phyloP scores from a whole-genome alignment of 1,140 invertebrate species.

The Halictus rubicundus region DNA sequence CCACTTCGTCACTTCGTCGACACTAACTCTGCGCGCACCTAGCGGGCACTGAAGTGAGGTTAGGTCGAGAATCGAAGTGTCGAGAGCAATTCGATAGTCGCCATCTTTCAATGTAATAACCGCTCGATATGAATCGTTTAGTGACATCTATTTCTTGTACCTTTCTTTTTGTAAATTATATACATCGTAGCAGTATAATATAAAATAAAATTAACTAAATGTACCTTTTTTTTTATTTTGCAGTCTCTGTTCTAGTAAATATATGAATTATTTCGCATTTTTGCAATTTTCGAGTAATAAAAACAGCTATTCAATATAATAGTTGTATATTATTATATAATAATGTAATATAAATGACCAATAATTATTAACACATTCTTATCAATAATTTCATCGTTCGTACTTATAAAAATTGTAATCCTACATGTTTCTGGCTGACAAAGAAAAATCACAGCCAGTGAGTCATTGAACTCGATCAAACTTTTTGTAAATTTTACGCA shows the following conservation, averaged over 20 bases:
- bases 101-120: slow-evolving; percentile 28
- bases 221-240: background rate
- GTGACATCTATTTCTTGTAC: background rate
- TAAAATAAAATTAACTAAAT: background rate
- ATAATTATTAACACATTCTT: slow-evolving; percentile 12
- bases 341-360: slow-evolving; percentile 25
- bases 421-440: background rate
- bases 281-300: slow-evolving; percentile 17
- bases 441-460: too few relatives aligned
- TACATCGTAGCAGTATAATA: background rate
- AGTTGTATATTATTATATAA: background rate
- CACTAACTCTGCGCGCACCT: slow-evolving; percentile 50
- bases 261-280: background rate
- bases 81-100: slow-evolving; percentile 30
- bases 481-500: too few relatives aligned
- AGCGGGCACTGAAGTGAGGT: slow-evolving; percentile 55
- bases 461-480: too few relatives aligned
- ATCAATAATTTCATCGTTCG: background rate
- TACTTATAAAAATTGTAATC: slow-evolving; percentile 10
- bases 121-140: slow-evolving; percentile 37
- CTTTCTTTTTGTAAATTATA: background rate
- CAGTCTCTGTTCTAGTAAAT: slow-evolving; percentile 27
- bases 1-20: slow-evolving; percentile 24
- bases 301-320: slow-evolving; percentile 18
- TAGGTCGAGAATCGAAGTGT: slow-evolving; percentile 53